Evolutionary conservation across 2,888 invertebrate species (phyloP).

Genomic region (Heliconius hortense): DNA sequence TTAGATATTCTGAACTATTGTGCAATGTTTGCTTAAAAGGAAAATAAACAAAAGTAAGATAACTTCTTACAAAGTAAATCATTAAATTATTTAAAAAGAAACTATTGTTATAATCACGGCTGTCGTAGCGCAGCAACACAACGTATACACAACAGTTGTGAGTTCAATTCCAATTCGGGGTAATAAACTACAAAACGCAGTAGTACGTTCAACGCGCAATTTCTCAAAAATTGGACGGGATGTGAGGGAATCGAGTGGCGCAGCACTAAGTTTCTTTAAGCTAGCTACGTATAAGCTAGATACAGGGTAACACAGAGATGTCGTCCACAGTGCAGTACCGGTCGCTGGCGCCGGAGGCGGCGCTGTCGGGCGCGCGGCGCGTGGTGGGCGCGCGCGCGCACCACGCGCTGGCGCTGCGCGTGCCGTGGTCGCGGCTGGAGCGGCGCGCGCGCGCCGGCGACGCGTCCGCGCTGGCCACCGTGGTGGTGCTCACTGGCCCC

Average conservation of each 20-base stretch:
- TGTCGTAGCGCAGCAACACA: too few relatives aligned
- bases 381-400: slow-evolving; percentile 54
- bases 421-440: slow-evolving; percentile 66
- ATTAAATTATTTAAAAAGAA: too few relatives aligned
- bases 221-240: too few relatives aligned
- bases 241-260: background rate
- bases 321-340: slow-evolving; percentile 63
- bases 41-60: too few relatives aligned
- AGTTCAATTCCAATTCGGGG: background rate
- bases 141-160: too few relatives aligned
- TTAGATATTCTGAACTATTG: background rate
- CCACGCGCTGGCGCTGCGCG: slow-evolving; percentile 54
- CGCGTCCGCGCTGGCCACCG: slow-evolving; percentile 58
- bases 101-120: too few relatives aligned
- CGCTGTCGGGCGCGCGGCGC: slow-evolving; percentile 52
- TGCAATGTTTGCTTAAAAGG: background rate
- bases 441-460: slow-evolving; percentile 53
- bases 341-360: slow-evolving; percentile 48
- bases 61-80: too few relatives aligned
- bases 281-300: too few relatives aligned
- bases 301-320: background rate
- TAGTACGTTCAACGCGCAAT: too few relatives aligned
- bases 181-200: background rate
- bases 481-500: slow-evolving; percentile 66
- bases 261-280: background rate